These are phyloP conservation scores for Acanthurus tractus DNA, from an alignment of 2,797 vertebrate genomes.

Conservation along the genomic window DNA sequence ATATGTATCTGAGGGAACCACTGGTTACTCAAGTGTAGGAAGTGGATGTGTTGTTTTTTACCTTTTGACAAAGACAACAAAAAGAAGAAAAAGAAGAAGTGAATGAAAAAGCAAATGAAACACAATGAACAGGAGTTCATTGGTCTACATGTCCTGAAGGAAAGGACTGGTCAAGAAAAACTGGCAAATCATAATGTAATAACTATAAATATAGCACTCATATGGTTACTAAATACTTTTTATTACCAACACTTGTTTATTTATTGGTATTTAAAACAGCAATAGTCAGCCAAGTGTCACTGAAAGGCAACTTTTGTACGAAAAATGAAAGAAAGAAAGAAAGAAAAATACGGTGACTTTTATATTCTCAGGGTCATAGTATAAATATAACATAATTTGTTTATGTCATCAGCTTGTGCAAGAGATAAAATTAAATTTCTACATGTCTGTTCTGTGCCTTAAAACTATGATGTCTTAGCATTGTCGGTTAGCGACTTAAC, in stretches of 20 bases:
- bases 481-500: conserved; percentile 46
- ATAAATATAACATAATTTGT: conserved; percentile 60
- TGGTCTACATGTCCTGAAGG: neutral
- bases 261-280: conserved; percentile 35
- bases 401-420: conserved; percentile 49
- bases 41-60: neutral
- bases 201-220: conserved; percentile 24
- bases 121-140: conserved; percentile 6
- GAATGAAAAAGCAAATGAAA: neutral
- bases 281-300: conserved; percentile 12
- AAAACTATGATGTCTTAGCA: conserved; percentile 80
- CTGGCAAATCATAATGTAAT: neutral
- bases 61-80: conserved; percentile 20
- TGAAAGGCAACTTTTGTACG: conserved; percentile 35
- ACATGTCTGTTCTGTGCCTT: conserved; percentile 57
- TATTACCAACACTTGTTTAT: conserved; percentile 24
- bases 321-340: conserved; percentile 5
- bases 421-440: conserved; percentile 41
- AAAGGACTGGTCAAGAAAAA: neutral
- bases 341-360: conserved; percentile 34
- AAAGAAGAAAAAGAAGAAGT: neutral
- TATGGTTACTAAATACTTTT: conserved; percentile 27
- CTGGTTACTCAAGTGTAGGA: conserved; percentile 86
- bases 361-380: conserved; percentile 71
- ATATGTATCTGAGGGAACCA: conserved; percentile 64